Percentiles rank a stretch among this genome's conserved stretches.
phyloP scores from a whole-genome alignment of 2,888 invertebrate species.

The Dioctria linearis region DNA sequence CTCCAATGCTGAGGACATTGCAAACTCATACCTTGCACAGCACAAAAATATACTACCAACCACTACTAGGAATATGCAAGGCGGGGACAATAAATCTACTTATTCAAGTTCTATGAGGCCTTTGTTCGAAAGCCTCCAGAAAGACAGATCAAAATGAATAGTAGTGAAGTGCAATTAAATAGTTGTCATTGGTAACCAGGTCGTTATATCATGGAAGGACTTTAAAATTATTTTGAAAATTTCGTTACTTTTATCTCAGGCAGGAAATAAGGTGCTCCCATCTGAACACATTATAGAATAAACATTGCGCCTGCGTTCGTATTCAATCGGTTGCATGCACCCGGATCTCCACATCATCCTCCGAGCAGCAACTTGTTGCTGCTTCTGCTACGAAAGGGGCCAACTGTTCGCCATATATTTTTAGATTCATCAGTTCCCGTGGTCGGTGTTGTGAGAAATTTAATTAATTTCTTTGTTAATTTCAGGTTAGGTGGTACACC shows the following conservation, averaged over 20 bases:
- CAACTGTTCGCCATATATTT: conserved; percentile 26
- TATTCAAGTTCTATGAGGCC: not conserved
- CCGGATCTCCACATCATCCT: not conserved
- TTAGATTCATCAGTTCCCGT: conserved; percentile 29
- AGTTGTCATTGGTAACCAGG: not conserved
- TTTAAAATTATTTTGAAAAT: conserved; percentile 20
- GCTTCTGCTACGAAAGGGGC: not conserved
- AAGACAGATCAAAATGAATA: not conserved
- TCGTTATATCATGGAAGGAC: conserved; percentile 3
- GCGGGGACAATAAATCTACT: conserved; percentile 6
- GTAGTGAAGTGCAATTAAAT: not conserved
- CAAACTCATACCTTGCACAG: not conserved
- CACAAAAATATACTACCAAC: not conserved
- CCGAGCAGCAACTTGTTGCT: conserved; percentile 27
- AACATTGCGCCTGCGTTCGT: conserved; percentile 16
- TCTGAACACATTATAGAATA: not conserved
- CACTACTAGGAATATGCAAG: not conserved
- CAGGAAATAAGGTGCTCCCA: not conserved
- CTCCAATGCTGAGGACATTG: not conserved
- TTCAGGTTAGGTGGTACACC: not conserved
- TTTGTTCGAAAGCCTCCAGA: not conserved
- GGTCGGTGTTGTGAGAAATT: conserved; percentile 9
- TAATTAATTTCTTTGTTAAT: conserved; percentile 36
- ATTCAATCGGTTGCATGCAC: not conserved
- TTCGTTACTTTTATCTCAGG: not conserved